Evolutionary conservation across 1,140 invertebrate genomes (phyloP).

Genomic region (Drosophila kanapiae): DNA sequence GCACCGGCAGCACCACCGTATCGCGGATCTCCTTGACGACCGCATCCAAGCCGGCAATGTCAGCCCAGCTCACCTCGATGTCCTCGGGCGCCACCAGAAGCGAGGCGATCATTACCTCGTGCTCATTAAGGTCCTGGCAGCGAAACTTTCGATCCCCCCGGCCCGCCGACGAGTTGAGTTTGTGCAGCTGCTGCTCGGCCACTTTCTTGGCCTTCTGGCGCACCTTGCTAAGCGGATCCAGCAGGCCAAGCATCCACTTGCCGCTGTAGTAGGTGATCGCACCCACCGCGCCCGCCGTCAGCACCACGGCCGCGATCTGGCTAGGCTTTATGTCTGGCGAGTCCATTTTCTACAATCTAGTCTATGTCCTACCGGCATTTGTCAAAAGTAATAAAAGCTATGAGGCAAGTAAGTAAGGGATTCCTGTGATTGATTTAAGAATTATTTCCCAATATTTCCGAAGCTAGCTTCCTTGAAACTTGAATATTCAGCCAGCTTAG

Average conservation of each 20-base stretch:
- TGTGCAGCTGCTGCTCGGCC: conserved; percentile 88
- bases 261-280: conserved; percentile 94
- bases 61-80: conserved; percentile 94
- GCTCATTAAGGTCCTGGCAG: conserved; percentile 91
- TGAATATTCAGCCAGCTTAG: not conserved
- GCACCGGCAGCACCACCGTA: conserved; percentile 96
- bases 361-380: conserved; percentile 13
- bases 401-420: not conserved
- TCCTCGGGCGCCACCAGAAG: conserved; percentile 95
- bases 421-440: not conserved
- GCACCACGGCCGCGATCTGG: conserved; percentile 89
- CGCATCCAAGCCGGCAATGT: conserved; percentile 95
- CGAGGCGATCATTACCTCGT: conserved; percentile 97
- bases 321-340: conserved; percentile 78
- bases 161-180: conserved; percentile 85
- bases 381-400: not conserved
- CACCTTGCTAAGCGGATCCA: conserved; percentile 92
- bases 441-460: not conserved
- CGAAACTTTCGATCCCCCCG: conserved; percentile 71
- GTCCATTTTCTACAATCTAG: conserved; percentile 47
- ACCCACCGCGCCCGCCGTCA: conserved; percentile 91
- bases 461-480: not conserved
- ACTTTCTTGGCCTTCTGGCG: conserved; percentile 91
- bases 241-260: conserved; percentile 92
- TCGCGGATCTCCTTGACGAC: conserved; percentile 95